Base-by-base conservation (phyloP, 2,888 invertebrate species). In the Tetranychus truncatus region DNA sequence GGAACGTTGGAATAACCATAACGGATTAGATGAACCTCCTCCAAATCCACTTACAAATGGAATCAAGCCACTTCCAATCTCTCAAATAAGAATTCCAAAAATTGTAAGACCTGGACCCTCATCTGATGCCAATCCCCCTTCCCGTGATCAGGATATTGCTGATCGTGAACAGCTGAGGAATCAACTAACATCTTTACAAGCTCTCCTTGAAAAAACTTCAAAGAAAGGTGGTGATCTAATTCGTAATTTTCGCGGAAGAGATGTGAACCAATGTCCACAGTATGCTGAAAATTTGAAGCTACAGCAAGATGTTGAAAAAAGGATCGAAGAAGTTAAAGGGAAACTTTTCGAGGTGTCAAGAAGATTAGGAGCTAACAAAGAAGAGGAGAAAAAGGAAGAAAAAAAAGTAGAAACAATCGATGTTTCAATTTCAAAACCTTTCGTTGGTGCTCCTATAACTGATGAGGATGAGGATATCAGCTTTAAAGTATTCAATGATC, bases 261-360 rank as follows among this genome's bases (percentile, higher is more conserved):
- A 66, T 6, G 24, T 45, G 46, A 45, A n/a, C 15, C 71, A 45
- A 65, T 65, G 72, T 65, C 75, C 72, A n/a, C n/a, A 34, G 8
- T 44, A 69, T 71, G 8, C 65, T 7, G 75, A 75, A 21, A 24
- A 65, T 65, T 24, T 45, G 20, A 18, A 11, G 24, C 55, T 75
- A 5, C 72, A 66, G 45, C 15, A 65, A 18, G 75, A 75, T 66
- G 66, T 72, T 21, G 69, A 73, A 66, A n/a, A 44, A 8, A 72
- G 55, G 66, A 24, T 75, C 8, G 66, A 75, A 11, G 72, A 72
- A 72, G 20, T 75, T 20, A 44, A 45, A 18, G 72, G 65, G 67
- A n/a, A 66, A 15, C 11, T 44, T 5, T 66, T 67, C 44, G 72
- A 72, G 45, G 66, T 75, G 20, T 55, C 55, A 34, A 75, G 72